Conservation (phyloP, 2,888 invertebrate species). For the Ischnus inquisitorius region DNA sequence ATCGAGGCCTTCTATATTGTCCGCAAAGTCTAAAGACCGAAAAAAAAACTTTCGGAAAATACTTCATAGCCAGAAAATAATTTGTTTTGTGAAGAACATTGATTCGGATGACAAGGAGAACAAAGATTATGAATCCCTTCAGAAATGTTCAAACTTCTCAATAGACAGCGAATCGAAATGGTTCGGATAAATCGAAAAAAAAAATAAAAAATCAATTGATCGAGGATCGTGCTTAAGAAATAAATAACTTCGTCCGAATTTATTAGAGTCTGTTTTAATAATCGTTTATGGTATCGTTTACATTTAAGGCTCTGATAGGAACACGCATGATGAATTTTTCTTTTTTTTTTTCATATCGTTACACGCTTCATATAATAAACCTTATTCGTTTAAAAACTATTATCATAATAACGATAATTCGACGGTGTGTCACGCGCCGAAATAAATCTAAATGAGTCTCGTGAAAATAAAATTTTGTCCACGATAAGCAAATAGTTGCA, state of each 20-base stretch:
- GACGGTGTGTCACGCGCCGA: conserved; percentile 36
- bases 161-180: no score
- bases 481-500: conserved; percentile 17
- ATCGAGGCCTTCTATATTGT: no score
- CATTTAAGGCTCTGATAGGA: conserved; percentile 71
- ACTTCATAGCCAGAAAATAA: no score
- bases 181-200: no score
- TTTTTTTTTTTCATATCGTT: conserved; percentile 56
- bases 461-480: conserved; percentile 54
- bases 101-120: no score
- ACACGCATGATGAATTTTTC: conserved; percentile 66
- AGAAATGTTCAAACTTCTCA: no score
- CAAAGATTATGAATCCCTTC: no score
- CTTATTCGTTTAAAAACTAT: conserved; percentile 63
- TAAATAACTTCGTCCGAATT: neutral
- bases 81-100: no score
- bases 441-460: conserved; percentile 50
- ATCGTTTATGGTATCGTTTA: conserved; percentile 59
- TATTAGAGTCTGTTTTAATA: conserved; percentile 49
- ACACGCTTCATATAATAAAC: conserved; percentile 65
- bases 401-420: conserved; percentile 61
- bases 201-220: neutral
- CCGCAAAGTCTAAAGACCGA: no score
- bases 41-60: no score
- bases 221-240: neutral